Base-by-base conservation (phyloP, 2,797 vertebrate species). In the Antrozous pallidus region DNA sequence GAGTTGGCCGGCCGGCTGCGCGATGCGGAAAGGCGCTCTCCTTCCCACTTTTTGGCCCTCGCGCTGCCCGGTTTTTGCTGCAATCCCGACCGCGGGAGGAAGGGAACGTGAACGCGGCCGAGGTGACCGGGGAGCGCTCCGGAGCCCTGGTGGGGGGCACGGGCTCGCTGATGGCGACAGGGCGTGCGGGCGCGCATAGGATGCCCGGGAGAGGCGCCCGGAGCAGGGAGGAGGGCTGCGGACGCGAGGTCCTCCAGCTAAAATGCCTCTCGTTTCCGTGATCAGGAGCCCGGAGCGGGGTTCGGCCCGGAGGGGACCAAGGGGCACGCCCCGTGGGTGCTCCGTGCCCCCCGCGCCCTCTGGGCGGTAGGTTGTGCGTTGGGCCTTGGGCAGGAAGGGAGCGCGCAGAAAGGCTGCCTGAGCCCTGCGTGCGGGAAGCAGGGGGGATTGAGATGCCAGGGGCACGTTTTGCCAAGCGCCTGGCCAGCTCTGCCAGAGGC, bases 401-500 rank as follows among this genome's bases (percentile, higher is more conserved):
- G 82, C 88, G 97, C 93, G 85, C 97, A 94, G 82, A 91, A 95
- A 92, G 96, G 97, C 7, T 8, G n/a, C n/a, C n/a, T n/a, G n/a
- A n/a, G n/a, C n/a, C 61, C 79, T 90, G 96, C 80, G 84, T 36
- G 80, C 61, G 69, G 91, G 93, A 95, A 95, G 92, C 92, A 74
- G 97, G 93, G 85, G 78, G 97, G 97, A 98, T 98, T 98, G 98
- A 98, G 97, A 98, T 98, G 98, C 98, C 98, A 96, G 97, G 97
- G 97, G 98, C 98, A 98, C 98, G 97, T 97, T 94, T 98, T 97
- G 98, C 98, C 98, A 97, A 98, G 97, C 97, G 69, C 96, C 96
- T 96, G 93, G 95, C 97, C 97, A 94, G 97, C 97, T 92, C 97
- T 88, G 97, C 96, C 98, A 95, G 97, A 97, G 96, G 97, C 96